phyloP scores from a whole-genome alignment of 2,797 vertebrate genomes.

The Paratrypauchen microcephalus region DNA sequence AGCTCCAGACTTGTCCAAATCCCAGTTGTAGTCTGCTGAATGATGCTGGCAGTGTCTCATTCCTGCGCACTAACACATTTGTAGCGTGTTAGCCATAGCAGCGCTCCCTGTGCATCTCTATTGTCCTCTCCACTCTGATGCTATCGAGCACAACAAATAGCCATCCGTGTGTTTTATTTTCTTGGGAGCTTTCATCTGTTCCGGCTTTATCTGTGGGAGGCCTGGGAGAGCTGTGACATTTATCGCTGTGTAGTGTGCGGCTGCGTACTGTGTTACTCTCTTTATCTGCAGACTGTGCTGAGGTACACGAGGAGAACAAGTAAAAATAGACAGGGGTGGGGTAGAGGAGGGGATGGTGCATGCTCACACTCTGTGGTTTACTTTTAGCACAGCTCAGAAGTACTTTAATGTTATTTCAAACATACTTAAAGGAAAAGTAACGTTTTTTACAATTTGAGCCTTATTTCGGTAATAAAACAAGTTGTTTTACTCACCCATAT shows the following conservation, averaged over 20 bases:
- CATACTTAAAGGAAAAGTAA: too few species aligned
- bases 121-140: conserved; percentile 61
- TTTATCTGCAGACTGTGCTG: conserved; percentile 45
- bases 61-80: conserved; percentile 44
- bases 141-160: conserved; percentile 75
- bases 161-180: conserved; percentile 63
- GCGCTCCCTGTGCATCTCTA: conserved; percentile 49
- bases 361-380: conserved; percentile 24
- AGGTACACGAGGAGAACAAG: conserved; percentile 40
- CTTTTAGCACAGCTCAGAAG: background rate
- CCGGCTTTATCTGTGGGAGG: conserved; percentile 66
- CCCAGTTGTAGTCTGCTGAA: too few species aligned
- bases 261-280: conserved; percentile 22
- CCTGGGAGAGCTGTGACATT: conserved; percentile 65
- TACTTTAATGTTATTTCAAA: background rate
- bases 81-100: conserved; percentile 41
- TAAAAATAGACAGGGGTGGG: conserved; percentile 41
- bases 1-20: too few species aligned
- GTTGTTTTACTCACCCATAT: too few species aligned
- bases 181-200: conserved; percentile 70
- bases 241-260: conserved; percentile 55
- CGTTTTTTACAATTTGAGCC: too few species aligned
- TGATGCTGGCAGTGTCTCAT: conserved; percentile 16
- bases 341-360: conserved; percentile 27
- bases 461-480: too few species aligned